Evolutionary conservation across 2,888 invertebrate genomes (phyloP).

Genomic region (Acanthoscelides obtectus): DNA sequence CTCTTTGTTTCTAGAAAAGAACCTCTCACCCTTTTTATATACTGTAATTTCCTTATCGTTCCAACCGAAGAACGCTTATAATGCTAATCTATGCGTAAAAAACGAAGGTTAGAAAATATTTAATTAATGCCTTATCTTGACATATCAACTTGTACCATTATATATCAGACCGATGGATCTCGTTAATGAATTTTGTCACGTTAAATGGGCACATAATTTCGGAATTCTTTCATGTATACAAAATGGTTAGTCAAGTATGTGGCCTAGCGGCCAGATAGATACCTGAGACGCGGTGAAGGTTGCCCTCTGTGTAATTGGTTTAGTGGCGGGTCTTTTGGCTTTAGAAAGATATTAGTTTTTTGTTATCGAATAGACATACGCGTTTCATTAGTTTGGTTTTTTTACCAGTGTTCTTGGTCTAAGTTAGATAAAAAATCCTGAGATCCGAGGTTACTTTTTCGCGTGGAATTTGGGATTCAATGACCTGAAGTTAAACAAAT

Average conservation of each 20-base stretch:
- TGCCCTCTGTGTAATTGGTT: background rate
- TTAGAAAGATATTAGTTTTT: background rate
- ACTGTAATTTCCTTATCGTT: background rate
- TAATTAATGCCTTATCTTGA: background rate
- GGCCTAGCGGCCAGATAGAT: background rate
- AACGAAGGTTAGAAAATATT: background rate
- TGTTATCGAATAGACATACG: background rate
- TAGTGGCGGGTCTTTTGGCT: background rate
- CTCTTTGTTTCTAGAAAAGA: background rate
- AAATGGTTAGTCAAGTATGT: background rate
- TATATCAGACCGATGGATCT: background rate
- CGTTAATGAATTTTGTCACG: background rate
- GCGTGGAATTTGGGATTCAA: too few species aligned
- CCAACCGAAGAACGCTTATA: background rate
- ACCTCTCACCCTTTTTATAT: background rate
- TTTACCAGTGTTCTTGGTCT: background rate
- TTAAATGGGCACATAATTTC: background rate
- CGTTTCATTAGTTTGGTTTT: background rate
- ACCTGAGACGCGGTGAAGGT: background rate
- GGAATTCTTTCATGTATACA: background rate
- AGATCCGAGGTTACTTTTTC: too few species aligned
- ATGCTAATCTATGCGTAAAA: background rate
- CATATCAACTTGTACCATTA: background rate
- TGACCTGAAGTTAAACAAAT: too few species aligned
- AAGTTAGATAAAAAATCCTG: too few species aligned